Evolutionary conservation across 2,113 vertebrate genomes (phyloP).

Genomic region (Sylvietta virens): DNA sequence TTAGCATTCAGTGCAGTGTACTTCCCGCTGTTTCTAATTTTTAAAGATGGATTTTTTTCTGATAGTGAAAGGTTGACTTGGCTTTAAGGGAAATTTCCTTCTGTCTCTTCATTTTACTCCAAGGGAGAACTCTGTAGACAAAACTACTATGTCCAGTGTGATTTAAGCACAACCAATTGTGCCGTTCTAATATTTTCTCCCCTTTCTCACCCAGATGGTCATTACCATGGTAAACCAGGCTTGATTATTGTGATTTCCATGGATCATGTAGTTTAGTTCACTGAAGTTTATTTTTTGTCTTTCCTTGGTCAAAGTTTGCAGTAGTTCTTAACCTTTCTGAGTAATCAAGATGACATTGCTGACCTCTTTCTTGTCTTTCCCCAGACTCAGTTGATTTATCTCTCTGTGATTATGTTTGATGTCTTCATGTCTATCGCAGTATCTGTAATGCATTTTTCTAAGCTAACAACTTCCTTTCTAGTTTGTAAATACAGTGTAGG

Average conservation of each 20-base stretch:
- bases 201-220: background rate
- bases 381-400: slow-evolving; percentile 4
- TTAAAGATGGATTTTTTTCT: slow-evolving; percentile 33
- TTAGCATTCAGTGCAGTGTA: background rate
- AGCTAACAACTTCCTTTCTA: background rate
- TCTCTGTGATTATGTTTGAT: slow-evolving; percentile 14
- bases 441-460: background rate
- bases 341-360: background rate
- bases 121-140: background rate
- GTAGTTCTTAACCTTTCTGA: background rate
- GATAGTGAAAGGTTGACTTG: background rate
- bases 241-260: background rate
- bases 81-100: background rate
- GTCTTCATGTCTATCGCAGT: background rate
- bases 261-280: background rate
- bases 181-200: background rate
- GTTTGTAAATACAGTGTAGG: slow-evolving; percentile 50
- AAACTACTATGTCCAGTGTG: background rate
- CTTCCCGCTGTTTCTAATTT: slow-evolving; percentile 43
- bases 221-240: background rate
- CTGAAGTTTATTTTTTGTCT: background rate
- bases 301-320: background rate
- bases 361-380: background rate
- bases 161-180: background rate
- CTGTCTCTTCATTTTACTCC: background rate